Percentiles rank a stretch among this genome's conserved stretches.
Evolutionary conservation across 2,797 vertebrate genomes (phyloP).

Genomic region (Dendrocincla tyrannina): DNA sequence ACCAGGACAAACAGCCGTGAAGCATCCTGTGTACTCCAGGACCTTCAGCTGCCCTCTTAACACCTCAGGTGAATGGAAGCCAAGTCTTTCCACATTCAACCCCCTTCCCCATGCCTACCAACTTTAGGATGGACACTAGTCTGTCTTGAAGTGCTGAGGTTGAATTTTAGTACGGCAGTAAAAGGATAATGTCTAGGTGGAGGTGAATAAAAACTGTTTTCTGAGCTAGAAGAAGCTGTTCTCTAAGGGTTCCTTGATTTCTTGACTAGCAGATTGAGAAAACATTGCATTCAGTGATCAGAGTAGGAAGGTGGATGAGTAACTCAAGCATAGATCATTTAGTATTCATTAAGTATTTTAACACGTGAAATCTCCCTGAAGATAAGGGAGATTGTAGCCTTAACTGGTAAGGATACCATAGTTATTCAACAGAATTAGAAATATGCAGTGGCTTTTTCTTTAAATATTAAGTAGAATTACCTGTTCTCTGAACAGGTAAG

Average conservation of each 20-base stretch:
- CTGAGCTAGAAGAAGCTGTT: background rate
- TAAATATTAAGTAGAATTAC: background rate
- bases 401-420: background rate
- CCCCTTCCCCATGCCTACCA: background rate
- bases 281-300: background rate
- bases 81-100: background rate
- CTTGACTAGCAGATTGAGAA: background rate
- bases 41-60: background rate
- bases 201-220: background rate
- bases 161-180: background rate
- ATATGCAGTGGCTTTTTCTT: background rate
- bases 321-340: background rate
- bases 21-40: background rate
- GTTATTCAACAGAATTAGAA: background rate
- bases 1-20: background rate
- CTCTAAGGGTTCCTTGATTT: background rate
- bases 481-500: background rate
- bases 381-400: background rate
- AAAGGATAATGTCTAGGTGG: background rate
- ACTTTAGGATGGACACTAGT: background rate
- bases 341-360: background rate
- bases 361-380: background rate
- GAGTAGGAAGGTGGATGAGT: background rate
- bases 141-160: background rate
- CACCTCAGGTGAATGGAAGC: background rate